A percentile compares a stretch with the other conserved stretches of the same genome.
Evolutionary conservation across 2,797 vertebrate species (phyloP).

Genomic region (Rachycentron canadum): DNA sequence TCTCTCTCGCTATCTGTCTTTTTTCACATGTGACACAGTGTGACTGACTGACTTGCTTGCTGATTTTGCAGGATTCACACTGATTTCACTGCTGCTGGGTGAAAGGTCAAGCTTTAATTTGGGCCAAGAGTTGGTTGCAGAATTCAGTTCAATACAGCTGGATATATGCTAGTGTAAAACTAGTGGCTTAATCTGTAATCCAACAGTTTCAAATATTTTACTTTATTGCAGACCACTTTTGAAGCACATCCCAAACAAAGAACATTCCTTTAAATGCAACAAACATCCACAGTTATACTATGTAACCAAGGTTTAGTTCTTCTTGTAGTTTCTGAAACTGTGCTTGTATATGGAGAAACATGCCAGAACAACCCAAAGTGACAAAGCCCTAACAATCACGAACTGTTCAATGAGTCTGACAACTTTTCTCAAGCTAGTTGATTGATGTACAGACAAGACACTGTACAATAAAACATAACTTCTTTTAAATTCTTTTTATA

Average conservation of each 20-base stretch:
- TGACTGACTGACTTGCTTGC: conserved; percentile 41
- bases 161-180: background rate
- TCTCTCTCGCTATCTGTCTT: no score
- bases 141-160: background rate
- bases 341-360: background rate
- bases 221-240: background rate
- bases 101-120: conserved; percentile 19
- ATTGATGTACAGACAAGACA: background rate
- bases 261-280: conserved; percentile 10
- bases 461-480: no score
- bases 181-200: background rate
- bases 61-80: conserved; percentile 46
- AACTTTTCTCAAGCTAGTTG: background rate
- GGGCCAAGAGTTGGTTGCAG: background rate
- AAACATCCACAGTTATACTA: background rate
- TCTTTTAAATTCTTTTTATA: no score
- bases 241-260: background rate
- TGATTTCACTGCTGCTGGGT: conserved; percentile 20
- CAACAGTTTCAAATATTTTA: background rate
- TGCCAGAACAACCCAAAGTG: background rate
- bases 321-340: background rate
- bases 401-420: background rate
- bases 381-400: background rate
- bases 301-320: background rate
- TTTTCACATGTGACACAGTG: conserved; percentile 51